phyloP scores from a whole-genome alignment of 2,113 vertebrate species.

The Xiphophorus hellerii region DNA sequence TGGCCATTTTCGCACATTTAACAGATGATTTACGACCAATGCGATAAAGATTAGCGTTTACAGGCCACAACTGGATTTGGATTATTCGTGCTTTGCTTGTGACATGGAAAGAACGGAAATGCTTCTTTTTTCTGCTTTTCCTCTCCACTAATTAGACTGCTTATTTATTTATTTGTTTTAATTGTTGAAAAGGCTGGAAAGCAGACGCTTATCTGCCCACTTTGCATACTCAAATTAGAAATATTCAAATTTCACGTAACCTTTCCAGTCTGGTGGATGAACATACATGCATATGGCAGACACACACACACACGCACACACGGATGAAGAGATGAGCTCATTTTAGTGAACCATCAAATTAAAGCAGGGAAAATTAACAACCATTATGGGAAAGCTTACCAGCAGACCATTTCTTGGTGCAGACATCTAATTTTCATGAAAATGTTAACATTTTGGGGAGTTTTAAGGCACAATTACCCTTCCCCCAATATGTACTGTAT shows the following conservation, averaged over 20 bases:
- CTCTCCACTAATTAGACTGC: constrained; percentile 47
- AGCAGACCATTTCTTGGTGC: constrained; percentile 23
- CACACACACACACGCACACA: neutral
- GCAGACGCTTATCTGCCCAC: constrained; percentile 50
- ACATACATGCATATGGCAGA: constrained; percentile 17
- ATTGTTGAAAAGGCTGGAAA: constrained; percentile 57
- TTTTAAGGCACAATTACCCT: neutral
- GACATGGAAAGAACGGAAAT: constrained; percentile 31
- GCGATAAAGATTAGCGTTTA: constrained; percentile 55
- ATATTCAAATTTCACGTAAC: constrained; percentile 60
- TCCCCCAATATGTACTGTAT: neutral
- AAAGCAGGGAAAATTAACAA: constrained; percentile 25
- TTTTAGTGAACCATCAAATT: constrained; percentile 61
- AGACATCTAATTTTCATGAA: constrained; percentile 3
- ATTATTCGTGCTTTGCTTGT: constrained; percentile 56
- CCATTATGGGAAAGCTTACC: constrained; percentile 20
- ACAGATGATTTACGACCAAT: constrained; percentile 37
- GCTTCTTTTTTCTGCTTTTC: constrained; percentile 42
- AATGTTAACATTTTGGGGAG: neutral
- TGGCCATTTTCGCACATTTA: constrained; percentile 33
- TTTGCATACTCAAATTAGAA: constrained; percentile 69
- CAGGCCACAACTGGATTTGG: constrained; percentile 41
- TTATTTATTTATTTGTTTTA: constrained; percentile 67
- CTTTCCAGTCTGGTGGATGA: constrained; percentile 31
- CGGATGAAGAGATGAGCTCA: constrained; percentile 13